phyloP scores from a whole-genome alignment of 1,140 invertebrate genomes.

The Parasteatoda tepidariorum region DNA sequence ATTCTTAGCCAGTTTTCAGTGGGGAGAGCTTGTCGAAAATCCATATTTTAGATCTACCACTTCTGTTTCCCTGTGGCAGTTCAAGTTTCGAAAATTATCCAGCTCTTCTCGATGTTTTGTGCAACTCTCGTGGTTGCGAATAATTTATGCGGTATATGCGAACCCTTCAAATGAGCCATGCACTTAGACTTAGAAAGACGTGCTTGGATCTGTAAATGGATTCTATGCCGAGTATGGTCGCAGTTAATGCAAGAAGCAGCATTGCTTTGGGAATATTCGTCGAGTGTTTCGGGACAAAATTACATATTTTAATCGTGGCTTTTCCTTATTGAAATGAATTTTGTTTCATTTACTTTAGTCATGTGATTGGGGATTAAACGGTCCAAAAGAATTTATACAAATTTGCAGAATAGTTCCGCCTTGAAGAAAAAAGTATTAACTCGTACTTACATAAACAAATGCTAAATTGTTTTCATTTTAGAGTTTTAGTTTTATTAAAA shows the following conservation, averaged over 20 bases:
- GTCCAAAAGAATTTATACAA: too few species aligned
- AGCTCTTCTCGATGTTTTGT: background rate
- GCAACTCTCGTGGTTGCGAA: slow-evolving; percentile 6
- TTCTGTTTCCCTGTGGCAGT: background rate
- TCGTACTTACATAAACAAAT: too few species aligned
- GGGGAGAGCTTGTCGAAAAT: background rate
- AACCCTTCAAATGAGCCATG: slow-evolving; percentile 21
- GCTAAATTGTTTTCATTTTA: too few species aligned
- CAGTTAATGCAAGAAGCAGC: slow-evolving; percentile 3
- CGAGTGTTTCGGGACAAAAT: background rate
- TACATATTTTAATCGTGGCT: background rate
- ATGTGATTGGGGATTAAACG: too few species aligned
- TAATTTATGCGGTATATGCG: slow-evolving; percentile 27
- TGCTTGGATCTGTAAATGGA: background rate
- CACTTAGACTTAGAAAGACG: background rate
- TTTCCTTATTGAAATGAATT: background rate
- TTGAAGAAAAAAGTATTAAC: too few species aligned
- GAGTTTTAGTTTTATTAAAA: too few species aligned
- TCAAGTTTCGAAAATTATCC: background rate
- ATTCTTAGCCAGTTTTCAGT: background rate
- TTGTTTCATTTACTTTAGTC: too few species aligned
- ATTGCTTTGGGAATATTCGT: slow-evolving; percentile 1
- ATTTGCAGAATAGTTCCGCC: too few species aligned
- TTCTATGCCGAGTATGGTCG: background rate
- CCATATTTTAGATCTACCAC: slow-evolving; percentile 8